A percentile compares a stretch with the other conserved stretches of the same genome.
Evolutionary conservation across 2,888 invertebrate genomes (phyloP).

Genomic region (Brachypterus glaber): DNA sequence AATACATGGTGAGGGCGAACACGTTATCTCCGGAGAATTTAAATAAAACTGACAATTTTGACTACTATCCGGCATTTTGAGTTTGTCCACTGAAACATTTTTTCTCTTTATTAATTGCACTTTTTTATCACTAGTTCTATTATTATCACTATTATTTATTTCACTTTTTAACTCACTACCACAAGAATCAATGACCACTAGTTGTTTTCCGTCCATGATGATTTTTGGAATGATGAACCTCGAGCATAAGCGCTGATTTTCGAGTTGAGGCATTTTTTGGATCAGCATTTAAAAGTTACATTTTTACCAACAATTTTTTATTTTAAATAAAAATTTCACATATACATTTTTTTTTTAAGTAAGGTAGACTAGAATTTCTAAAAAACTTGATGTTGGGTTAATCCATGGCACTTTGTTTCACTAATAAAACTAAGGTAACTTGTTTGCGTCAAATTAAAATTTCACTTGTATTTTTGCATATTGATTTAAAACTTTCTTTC

Average conservation of each 20-base stretch:
- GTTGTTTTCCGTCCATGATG: constrained; percentile 18
- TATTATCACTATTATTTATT: constrained; percentile 5
- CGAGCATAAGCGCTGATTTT: constrained; percentile 11
- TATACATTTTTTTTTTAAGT: no score
- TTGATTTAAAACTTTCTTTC: no score
- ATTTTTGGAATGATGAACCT: constrained; percentile 25
- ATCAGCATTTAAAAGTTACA: no score
- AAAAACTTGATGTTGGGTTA: no score
- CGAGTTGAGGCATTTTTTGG: constrained; percentile 16
- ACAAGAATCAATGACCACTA: constrained; percentile 1
- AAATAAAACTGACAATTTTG: constrained; percentile 10
- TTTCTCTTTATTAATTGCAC: constrained; percentile 11
- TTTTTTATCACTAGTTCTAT: constrained; percentile 3
- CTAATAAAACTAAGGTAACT: no score
- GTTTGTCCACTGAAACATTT: constrained; percentile 8
- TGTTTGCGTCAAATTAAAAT: no score
- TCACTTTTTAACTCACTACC: constrained; percentile 2
- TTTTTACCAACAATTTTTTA: no score
- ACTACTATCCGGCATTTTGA: constrained; percentile 6
- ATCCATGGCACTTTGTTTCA: no score
- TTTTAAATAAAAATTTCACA: constrained; percentile 1
- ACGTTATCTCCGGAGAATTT: constrained; percentile 35
- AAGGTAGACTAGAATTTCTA: no score
- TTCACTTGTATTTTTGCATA: no score
- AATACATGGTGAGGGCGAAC: constrained; percentile 37